Conservation (phyloP, 2,797 vertebrate genomes). For the Forpus xanthops region DNA sequence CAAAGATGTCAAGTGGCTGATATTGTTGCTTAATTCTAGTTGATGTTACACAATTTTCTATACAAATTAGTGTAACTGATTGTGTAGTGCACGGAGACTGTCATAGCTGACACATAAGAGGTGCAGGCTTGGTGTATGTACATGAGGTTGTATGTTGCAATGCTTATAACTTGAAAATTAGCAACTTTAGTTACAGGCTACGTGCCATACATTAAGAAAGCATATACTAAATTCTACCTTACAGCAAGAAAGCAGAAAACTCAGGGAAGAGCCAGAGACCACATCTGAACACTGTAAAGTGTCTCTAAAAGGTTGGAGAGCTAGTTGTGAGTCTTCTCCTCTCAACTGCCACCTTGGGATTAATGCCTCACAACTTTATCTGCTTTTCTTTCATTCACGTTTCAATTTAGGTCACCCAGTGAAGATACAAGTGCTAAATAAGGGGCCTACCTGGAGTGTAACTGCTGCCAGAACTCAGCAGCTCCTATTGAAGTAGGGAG, state of each 20-base stretch:
- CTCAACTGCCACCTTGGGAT: background rate
- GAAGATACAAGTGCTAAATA: background rate
- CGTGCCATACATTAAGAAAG: slow-evolving; percentile 1
- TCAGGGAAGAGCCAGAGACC: background rate
- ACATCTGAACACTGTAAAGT: background rate
- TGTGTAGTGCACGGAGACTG: background rate
- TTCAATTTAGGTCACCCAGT: background rate
- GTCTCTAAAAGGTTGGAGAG: background rate
- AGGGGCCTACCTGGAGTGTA: background rate
- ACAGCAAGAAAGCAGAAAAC: background rate
- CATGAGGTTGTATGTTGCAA: background rate
- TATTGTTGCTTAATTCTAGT: background rate
- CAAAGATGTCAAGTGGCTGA: background rate
- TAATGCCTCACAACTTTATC: background rate
- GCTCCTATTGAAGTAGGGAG: background rate
- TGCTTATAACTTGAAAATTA: background rate
- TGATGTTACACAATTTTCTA: background rate
- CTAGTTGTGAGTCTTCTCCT: background rate
- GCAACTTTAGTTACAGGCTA: background rate
- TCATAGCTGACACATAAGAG: background rate
- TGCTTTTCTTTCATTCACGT: background rate
- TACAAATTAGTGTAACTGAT: background rate
- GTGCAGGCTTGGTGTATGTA: background rate
- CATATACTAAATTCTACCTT: background rate
- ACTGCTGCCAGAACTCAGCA: slow-evolving; percentile 1